These are phyloP conservation scores for Phyllotis vaccarum DNA, from an alignment of 2,797 vertebrate species.

Conservation along the genomic window DNA sequence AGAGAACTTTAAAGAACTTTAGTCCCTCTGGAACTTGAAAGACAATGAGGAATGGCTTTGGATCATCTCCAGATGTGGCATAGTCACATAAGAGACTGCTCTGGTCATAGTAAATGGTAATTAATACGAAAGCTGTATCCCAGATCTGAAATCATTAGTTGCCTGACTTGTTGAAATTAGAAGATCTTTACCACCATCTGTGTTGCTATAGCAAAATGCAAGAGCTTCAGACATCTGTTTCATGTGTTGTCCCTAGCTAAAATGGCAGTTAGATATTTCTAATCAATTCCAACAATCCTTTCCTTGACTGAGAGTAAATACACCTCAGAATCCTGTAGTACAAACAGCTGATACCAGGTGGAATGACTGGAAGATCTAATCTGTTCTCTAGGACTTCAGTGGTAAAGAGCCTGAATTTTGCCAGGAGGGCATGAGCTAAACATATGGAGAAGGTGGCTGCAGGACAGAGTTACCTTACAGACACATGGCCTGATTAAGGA, in stretches of 20 bases:
- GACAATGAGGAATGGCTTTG: slow-evolving; percentile 41
- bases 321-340: not conserved
- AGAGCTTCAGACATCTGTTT: slow-evolving; percentile 3
- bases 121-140: not conserved
- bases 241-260: not conserved
- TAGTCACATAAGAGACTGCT: not conserved
- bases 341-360: not conserved
- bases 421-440: not conserved
- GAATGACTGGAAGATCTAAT: not conserved
- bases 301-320: slow-evolving; percentile 5
- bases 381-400: not conserved
- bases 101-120: slow-evolving; percentile 61
- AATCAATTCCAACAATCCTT: slow-evolving; percentile 59
- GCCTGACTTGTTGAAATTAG: slow-evolving; percentile 63
- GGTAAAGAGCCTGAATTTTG: slow-evolving; percentile 2
- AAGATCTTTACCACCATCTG: slow-evolving; percentile 54
- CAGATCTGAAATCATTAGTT: slow-evolving; percentile 65
- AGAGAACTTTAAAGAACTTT: slow-evolving; percentile 8
- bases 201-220: slow-evolving; percentile 68
- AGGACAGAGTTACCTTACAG: not conserved
- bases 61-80: not conserved
- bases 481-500: not conserved
- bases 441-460: not conserved
- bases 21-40: slow-evolving; percentile 39
- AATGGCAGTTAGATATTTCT: slow-evolving; percentile 43